Evolutionary conservation across 2,797 vertebrate species (phyloP).

Genomic region (Phaenicophaeus curvirostris): DNA sequence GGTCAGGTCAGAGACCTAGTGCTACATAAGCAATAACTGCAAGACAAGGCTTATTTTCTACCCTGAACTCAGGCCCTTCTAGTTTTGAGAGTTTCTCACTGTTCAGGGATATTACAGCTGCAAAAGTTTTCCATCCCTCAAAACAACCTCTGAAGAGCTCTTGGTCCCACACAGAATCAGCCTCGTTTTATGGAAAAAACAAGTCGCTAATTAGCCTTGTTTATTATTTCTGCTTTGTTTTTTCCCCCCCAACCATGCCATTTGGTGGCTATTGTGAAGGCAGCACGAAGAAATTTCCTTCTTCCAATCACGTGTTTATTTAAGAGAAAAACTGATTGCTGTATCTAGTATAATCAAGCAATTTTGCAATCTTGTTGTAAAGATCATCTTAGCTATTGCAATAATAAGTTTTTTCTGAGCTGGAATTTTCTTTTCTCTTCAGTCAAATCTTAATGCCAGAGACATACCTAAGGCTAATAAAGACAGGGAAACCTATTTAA

Average conservation of each 20-base stretch:
- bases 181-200: background rate
- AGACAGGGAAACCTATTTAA: background rate
- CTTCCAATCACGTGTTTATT: constrained; percentile 25
- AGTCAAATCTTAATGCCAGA: background rate
- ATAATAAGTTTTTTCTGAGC: background rate
- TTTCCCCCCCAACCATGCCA: background rate
- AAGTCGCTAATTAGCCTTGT: background rate
- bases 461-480: background rate
- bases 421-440: background rate
- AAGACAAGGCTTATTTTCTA: background rate
- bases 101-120: background rate
- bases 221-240: constrained; percentile 35
- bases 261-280: constrained; percentile 11
- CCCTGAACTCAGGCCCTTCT: background rate
- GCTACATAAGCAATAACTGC: background rate
- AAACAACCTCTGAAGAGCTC: background rate
- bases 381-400: background rate
- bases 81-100: background rate
- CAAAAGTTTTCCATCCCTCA: background rate
- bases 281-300: background rate
- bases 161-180: background rate
- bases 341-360: constrained; percentile 14
- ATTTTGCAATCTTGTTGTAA: background rate
- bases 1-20: background rate
- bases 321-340: constrained; percentile 40